These are phyloP conservation scores for Hydropsyche tenuis DNA, from an alignment of 1,140 invertebrate genomes.

Conservation along the genomic window DNA sequence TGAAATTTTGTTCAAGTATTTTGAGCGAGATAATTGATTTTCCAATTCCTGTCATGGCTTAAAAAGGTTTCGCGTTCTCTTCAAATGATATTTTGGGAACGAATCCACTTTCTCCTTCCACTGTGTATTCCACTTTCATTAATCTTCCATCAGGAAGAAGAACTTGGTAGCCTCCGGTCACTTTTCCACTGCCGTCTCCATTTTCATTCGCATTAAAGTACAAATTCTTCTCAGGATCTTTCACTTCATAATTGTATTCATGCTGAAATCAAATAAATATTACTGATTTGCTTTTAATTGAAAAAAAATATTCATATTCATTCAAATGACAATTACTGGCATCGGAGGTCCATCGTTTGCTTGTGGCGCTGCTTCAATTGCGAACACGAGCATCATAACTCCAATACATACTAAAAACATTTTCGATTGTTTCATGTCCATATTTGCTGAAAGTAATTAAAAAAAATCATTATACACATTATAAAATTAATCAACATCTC, in stretches of 20 bases:
- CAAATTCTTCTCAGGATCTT: slow-evolving; percentile 68
- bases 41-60: neutral
- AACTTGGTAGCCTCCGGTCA: slow-evolving; percentile 69
- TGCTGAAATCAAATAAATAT: slow-evolving; percentile 62
- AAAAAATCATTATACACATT: too few species aligned
- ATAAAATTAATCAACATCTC: too few species aligned
- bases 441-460: slow-evolving; percentile 18
- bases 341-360: slow-evolving; percentile 57
- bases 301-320: slow-evolving; percentile 1
- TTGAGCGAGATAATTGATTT: too few species aligned
- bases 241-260: slow-evolving; percentile 75
- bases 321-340: slow-evolving; percentile 55
- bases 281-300: neutral
- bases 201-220: slow-evolving; percentile 71
- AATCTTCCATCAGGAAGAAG: slow-evolving; percentile 70
- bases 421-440: slow-evolving; percentile 9
- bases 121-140: slow-evolving; percentile 73
- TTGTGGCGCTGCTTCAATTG: slow-evolving; percentile 55
- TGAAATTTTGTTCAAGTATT: too few species aligned
- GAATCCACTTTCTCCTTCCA: slow-evolving; percentile 72
- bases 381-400: slow-evolving; percentile 52
- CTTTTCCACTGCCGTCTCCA: slow-evolving; percentile 68
- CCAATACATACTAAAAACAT: slow-evolving; percentile 52
- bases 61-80: slow-evolving; percentile 64
- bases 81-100: slow-evolving; percentile 70